These are phyloP conservation scores for Acrocephalus arundinaceus DNA, from an alignment of 2,113 vertebrate species.

Conservation along the genomic window DNA sequence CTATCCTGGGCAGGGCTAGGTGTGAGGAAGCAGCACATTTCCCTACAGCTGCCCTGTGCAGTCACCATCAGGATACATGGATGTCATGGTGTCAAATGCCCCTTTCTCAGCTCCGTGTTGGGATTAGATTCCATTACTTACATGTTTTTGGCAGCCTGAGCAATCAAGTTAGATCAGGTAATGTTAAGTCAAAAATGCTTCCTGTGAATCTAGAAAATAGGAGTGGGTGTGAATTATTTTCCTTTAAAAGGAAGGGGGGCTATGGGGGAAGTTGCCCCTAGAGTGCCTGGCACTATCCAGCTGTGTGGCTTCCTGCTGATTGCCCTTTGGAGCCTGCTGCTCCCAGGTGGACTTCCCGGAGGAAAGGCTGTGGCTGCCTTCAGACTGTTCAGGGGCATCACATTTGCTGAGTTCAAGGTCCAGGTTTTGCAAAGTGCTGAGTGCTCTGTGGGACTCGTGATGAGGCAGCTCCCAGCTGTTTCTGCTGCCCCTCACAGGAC, in stretches of 20 bases:
- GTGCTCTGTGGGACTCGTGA: background rate
- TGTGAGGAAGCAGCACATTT: background rate
- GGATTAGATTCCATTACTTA: background rate
- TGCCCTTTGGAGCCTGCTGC: background rate
- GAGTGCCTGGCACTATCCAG: background rate
- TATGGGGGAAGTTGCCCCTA: background rate
- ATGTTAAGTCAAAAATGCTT: background rate
- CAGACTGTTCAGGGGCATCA: background rate
- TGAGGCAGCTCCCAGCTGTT: background rate
- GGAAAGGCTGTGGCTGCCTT: background rate
- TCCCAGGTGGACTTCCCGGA: background rate
- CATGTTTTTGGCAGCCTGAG: background rate
- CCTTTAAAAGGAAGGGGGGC: accelerated
- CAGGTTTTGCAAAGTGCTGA: background rate
- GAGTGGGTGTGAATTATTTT: background rate
- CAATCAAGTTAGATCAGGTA: background rate
- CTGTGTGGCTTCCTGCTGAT: background rate
- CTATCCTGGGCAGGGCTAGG: background rate
- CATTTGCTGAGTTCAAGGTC: background rate
- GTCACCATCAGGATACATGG: accelerated
- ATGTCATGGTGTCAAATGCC: background rate
- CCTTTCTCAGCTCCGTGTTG: background rate
- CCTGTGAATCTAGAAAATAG: background rate
- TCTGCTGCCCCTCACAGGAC: accelerated
- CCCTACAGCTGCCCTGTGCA: background rate